A percentile compares a stretch with the other conserved stretches of the same genome.
These are phyloP conservation scores for Emydoidea blandingii DNA, from an alignment of 2,797 vertebrate genomes.

Conservation along the genomic window DNA sequence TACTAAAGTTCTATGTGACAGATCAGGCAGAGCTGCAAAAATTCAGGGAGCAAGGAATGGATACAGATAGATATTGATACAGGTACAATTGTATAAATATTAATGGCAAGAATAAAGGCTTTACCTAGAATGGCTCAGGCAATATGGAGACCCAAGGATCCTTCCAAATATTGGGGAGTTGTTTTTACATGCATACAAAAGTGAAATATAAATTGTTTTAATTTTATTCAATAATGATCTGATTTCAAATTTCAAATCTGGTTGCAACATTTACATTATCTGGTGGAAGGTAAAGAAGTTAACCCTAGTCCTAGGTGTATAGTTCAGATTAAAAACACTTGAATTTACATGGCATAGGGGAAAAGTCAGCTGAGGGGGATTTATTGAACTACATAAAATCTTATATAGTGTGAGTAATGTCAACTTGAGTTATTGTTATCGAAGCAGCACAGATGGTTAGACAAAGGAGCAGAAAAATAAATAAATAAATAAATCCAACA, in stretches of 20 bases:
- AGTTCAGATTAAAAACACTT: slow-evolving; percentile 30
- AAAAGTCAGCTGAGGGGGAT: slow-evolving; percentile 30
- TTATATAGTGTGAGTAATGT: background rate
- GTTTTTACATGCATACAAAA: background rate
- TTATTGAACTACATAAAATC: slow-evolving; percentile 41
- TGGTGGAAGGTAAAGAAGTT: slow-evolving; percentile 22
- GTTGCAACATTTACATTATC: background rate
- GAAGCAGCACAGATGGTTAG: slow-evolving; percentile 61
- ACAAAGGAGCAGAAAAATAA: slow-evolving; percentile 66
- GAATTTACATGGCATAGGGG: slow-evolving; percentile 35
- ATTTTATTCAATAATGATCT: background rate
- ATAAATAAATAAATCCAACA: slow-evolving; percentile 19
- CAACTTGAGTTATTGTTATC: slow-evolving; percentile 59
- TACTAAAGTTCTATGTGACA: background rate
- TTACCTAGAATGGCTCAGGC: background rate
- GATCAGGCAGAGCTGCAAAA: background rate
- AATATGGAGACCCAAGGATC: background rate
- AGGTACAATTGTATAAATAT: background rate
- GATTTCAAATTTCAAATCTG: background rate
- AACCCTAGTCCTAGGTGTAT: background rate
- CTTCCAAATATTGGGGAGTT: background rate
- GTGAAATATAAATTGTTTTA: background rate
- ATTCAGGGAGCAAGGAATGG: background rate
- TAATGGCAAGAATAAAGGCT: background rate
- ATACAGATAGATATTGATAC: background rate